Conservation (phyloP, 1,140 invertebrate genomes). For the Magallana gigas region DNA sequence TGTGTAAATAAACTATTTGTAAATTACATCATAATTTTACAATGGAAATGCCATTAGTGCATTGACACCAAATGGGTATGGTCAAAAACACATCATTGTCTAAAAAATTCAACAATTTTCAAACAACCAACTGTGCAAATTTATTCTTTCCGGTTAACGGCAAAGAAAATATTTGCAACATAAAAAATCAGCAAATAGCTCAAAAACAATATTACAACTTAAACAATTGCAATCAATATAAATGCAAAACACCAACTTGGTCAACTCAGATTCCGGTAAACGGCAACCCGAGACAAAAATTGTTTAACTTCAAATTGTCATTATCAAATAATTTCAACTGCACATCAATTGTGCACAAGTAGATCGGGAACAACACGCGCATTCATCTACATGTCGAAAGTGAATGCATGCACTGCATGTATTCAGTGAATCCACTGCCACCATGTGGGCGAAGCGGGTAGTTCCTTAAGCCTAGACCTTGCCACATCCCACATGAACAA, state of each 20-base stretch:
- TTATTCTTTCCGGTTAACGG: neutral
- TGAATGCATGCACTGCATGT: too few relatives aligned
- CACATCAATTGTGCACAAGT: too few relatives aligned
- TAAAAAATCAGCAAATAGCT: neutral
- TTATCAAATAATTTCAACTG: neutral
- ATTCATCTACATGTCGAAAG: too few relatives aligned
- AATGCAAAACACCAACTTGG: neutral
- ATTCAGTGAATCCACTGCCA: too few relatives aligned
- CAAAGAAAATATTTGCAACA: neutral
- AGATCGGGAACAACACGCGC: too few relatives aligned
- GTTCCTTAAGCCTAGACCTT: too few relatives aligned
- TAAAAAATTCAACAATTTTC: neutral
- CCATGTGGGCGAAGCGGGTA: too few relatives aligned
- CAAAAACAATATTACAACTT: neutral
- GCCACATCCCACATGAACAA: too few relatives aligned
- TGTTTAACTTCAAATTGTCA: neutral
- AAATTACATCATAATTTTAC: neutral
- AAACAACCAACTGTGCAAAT: neutral
- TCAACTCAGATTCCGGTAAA: neutral
- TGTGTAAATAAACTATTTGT: neutral
- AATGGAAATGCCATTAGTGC: neutral
- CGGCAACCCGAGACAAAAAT: neutral
- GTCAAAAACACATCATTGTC: neutral
- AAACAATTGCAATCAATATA: neutral
- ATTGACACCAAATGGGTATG: neutral